These are phyloP conservation scores for Melipona bicolor DNA, from an alignment of 2,888 invertebrate species.

Conservation along the genomic window DNA sequence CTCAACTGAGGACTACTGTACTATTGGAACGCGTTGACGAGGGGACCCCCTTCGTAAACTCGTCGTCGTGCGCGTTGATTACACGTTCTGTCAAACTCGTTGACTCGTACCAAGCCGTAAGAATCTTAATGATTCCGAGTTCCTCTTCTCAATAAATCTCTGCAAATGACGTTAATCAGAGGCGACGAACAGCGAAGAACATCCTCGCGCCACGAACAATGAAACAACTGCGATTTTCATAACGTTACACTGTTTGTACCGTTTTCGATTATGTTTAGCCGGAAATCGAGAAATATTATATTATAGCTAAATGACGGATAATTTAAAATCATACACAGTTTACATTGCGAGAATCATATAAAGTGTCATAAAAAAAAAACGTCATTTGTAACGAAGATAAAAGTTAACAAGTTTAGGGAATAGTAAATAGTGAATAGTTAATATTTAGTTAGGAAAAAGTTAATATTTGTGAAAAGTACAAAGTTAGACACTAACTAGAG, in stretches of 20 bases:
- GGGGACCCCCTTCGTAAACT: slow-evolving; percentile 9
- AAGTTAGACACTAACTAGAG: background rate
- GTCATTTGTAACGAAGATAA: background rate
- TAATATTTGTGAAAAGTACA: background rate
- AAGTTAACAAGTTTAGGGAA: background rate
- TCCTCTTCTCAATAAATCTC: background rate
- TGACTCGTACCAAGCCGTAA: slow-evolving; percentile 35
- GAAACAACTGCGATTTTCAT: slow-evolving; percentile 23
- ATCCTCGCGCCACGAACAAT: slow-evolving; percentile 32
- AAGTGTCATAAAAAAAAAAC: no score
- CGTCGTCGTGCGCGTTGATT: slow-evolving; percentile 38
- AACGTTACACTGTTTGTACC: slow-evolving; percentile 15
- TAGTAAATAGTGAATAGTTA: no score
- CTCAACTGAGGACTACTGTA: no score
- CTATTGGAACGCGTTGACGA: slow-evolving; percentile 18
- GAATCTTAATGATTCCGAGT: slow-evolving; percentile 57
- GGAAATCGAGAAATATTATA: background rate
- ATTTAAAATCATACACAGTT: background rate
- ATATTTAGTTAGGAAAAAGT: no score
- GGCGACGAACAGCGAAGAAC: background rate
- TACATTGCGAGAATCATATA: background rate
- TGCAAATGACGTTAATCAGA: slow-evolving; percentile 55
- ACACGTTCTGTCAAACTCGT: slow-evolving; percentile 42
- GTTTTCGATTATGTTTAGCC: background rate
- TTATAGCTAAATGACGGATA: background rate